Conservation (phyloP, 2,888 invertebrate genomes). For the Bursaphelenchus okinawaensis region DNA sequence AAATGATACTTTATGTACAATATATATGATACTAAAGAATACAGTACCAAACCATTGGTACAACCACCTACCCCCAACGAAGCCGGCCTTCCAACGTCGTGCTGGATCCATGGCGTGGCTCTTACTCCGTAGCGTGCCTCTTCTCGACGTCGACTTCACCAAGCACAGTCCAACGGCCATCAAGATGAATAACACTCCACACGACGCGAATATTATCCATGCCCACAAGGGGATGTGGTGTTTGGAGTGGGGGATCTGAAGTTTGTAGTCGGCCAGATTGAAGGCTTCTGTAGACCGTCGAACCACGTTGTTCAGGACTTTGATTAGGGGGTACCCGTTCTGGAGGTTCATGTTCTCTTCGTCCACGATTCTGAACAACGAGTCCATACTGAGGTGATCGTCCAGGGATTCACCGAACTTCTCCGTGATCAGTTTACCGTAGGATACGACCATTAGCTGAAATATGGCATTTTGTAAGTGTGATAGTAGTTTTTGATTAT, state of each 20-base stretch:
- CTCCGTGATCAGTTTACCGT: constrained; percentile 21
- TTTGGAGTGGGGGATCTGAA: constrained; percentile 22
- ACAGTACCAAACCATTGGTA: constrained; percentile 3
- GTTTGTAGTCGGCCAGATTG: background rate
- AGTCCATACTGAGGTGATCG: constrained; percentile 5
- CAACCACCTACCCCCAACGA: constrained; percentile 34
- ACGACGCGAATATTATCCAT: constrained; percentile 29
- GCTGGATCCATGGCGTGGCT: constrained; percentile 1
- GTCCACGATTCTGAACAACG: constrained; percentile 22
- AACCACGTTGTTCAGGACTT: constrained; percentile 26
- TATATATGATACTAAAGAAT: background rate
- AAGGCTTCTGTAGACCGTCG: background rate
- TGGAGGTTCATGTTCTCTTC: constrained; percentile 21
- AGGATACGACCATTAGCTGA: constrained; percentile 26
- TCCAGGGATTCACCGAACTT: constrained; percentile 13
- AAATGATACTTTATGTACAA: no score
- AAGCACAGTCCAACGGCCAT: constrained; percentile 35
- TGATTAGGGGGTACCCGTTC: constrained; percentile 26
- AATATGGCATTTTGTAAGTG: background rate
- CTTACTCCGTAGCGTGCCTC: constrained; percentile 21
- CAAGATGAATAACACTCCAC: constrained; percentile 26
- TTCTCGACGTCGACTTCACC: constrained; percentile 26
- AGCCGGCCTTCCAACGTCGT: constrained; percentile 34
- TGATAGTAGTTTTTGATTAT: no score
- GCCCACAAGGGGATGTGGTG: constrained; percentile 34